Base-by-base conservation (phyloP, 23 tunicate species). In the Clavelina lepadiformis region DNA sequence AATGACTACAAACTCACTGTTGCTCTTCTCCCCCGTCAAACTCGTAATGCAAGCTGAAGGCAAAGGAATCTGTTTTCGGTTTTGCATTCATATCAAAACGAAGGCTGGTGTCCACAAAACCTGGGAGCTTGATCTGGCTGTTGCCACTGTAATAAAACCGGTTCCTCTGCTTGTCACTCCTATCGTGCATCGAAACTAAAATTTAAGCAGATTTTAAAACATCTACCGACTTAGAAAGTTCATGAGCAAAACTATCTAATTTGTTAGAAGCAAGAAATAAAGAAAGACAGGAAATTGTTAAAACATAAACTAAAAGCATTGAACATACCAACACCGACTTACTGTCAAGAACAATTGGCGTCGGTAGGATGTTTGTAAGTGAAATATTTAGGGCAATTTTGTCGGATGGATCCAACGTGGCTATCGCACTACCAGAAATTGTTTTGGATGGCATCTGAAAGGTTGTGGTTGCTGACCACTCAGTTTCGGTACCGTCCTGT, bases 171-270 rank as follows among this genome's bases (percentile, higher is more conserved):
- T 26, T 46, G 6, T 63, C 79, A 37, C 79, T 70, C n/a, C 53
- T 55, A 69, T 86, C 95, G 46, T 70, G 52, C 50, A 86, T 56
- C 20, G 61, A 45, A 30, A 72, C 95, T 86, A 64, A 3, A 57
- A 73, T 27, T 18, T 52, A n/a, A n/a, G n/a, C n/a, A n/a, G n/a
- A n/a, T n/a, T n/a, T n/a, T n/a, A n/a, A n/a, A n/a, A n/a, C n/a
- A n/a, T n/a, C n/a, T n/a, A n/a, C n/a, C n/a, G n/a, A n/a, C n/a
- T n/a, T n/a, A n/a, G n/a, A n/a, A n/a, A n/a, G n/a, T n/a, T n/a
- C n/a, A n/a, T n/a, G n/a, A n/a, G n/a, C n/a, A n/a, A n/a, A n/a
- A n/a, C n/a, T n/a, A n/a, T n/a, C n/a, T n/a, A n/a, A n/a, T n/a
- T n/a, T n/a, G n/a, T n/a, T n/a, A n/a, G n/a, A n/a, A n/a, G n/a